Evolutionary conservation across 2,113 vertebrate species (phyloP).

Genomic region (Geococcyx californianus): DNA sequence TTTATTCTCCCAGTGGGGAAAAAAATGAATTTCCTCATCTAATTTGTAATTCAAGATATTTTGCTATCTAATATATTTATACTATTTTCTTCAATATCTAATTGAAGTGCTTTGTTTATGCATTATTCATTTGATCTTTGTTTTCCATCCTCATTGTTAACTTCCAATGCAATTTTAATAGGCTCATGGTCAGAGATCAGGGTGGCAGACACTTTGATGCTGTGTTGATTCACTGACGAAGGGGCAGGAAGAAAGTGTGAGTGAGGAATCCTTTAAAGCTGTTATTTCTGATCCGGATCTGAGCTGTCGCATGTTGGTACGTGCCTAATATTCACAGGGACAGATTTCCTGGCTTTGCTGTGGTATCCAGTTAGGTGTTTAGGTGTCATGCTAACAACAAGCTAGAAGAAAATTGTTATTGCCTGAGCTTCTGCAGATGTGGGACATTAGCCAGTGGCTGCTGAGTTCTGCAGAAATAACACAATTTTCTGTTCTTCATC

Average conservation of each 20-base stretch:
- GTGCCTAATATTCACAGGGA: neutral
- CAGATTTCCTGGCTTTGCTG: neutral
- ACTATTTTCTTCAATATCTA: slow-evolving; percentile 56
- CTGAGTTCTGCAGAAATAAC: neutral
- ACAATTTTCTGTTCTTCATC: neutral
- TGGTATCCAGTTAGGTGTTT: neutral
- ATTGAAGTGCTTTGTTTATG: slow-evolving; percentile 57
- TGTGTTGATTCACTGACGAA: neutral
- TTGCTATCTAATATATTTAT: slow-evolving; percentile 52
- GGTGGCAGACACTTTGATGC: slow-evolving; percentile 23
- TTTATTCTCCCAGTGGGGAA: neutral
- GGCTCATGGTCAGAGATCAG: slow-evolving; percentile 45
- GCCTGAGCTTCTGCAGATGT: neutral
- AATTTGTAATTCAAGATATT: slow-evolving; percentile 58
- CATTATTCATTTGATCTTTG: slow-evolving; percentile 69
- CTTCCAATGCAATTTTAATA: slow-evolving; percentile 65
- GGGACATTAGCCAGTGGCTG: neutral
- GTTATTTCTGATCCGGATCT: neutral
- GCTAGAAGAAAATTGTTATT: neutral
- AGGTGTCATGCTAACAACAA: neutral
- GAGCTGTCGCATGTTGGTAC: neutral
- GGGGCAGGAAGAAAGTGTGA: neutral
- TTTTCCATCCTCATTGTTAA: slow-evolving; percentile 46
- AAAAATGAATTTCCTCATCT: neutral
- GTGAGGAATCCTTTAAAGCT: neutral